Base-by-base conservation (phyloP, 2,888 invertebrate species). In the Aproaerema taeniolella region DNA sequence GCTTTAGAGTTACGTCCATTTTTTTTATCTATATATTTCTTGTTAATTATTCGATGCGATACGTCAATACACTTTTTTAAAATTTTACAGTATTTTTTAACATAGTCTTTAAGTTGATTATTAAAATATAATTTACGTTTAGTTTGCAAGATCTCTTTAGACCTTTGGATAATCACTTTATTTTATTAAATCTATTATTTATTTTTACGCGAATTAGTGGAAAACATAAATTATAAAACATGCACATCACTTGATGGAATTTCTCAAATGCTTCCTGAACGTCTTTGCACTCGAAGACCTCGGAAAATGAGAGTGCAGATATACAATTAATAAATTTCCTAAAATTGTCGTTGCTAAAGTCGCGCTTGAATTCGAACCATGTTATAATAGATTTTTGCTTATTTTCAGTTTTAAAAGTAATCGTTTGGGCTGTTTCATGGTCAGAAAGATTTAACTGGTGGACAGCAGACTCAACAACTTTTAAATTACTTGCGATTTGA, bases 141-240 rank as follows among this genome's bases (percentile, higher is more conserved):
- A 7, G 20, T 35, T 29, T 36, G 13, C 31, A 34, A 16, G 31
- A 38, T 24, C 16, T 24, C 31, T 24, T 31, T n/a, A 28, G n/a
- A 4, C 28, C 28, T 9, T 9, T 28, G 5, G 28, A 8, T n/a
- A 28, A n/a, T n/a, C 9, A 35, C 10, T 31, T 25, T 32, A 17
- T 3, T 26, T 30, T 20, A 40, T 7, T 24, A 9, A 5, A 20
- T 20, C 29, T 33, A 24, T 30, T 31, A 7, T 25, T 13, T 15
- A 38, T 38, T 20, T 38, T 38, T 11, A 46, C 24, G 34, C 34
- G 37, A n/a, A 31, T 30, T 36, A 11, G 35, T 14, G 41, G 39
- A 34, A 43, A 45, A 10, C 39, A 43, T 8, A 41, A 20, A n/a
- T 40, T 16, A 16, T 41, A 38, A 16, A 43, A 38, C 5, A 43